phyloP scores from a whole-genome alignment of 1,140 invertebrate species.

The Hyles vespertilio region DNA sequence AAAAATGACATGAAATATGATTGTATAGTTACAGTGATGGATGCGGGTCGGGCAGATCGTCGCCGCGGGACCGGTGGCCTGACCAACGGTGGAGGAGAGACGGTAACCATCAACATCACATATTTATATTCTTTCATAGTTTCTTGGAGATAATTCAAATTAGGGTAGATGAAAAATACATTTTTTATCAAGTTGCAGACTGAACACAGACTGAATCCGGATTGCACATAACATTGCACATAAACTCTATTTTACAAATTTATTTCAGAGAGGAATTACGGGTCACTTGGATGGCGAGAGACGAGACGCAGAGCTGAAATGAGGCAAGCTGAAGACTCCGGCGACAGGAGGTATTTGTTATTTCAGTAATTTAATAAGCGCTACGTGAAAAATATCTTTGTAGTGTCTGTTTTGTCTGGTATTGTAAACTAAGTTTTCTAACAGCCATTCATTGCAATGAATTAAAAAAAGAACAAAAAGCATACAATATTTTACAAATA shows the following conservation, averaged over 20 bases:
- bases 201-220: no score
- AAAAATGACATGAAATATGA: no score
- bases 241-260: neutral
- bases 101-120: slow-evolving; percentile 26
- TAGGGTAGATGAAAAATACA: neutral
- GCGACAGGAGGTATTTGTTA: slow-evolving; percentile 45
- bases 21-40: slow-evolving; percentile 60
- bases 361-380: no score
- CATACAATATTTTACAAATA: no score
- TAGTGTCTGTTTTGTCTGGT: no score
- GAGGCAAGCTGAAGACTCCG: slow-evolving; percentile 50
- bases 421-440: no score
- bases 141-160: neutral
- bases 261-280: slow-evolving; percentile 60
- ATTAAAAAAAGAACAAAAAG: no score
- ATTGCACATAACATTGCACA: no score
- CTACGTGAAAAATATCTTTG: no score
- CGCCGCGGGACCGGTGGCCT: slow-evolving; percentile 55
- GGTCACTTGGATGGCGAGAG: slow-evolving; percentile 64
- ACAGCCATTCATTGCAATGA: no score
- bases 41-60: slow-evolving; percentile 61
- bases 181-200: no score
- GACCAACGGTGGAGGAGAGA: slow-evolving; percentile 64
- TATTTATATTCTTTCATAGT: neutral
- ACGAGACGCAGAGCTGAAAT: slow-evolving; percentile 55